Conservation (phyloP, 2,113 vertebrate genomes). For the Tychaedon coryphoeus region DNA sequence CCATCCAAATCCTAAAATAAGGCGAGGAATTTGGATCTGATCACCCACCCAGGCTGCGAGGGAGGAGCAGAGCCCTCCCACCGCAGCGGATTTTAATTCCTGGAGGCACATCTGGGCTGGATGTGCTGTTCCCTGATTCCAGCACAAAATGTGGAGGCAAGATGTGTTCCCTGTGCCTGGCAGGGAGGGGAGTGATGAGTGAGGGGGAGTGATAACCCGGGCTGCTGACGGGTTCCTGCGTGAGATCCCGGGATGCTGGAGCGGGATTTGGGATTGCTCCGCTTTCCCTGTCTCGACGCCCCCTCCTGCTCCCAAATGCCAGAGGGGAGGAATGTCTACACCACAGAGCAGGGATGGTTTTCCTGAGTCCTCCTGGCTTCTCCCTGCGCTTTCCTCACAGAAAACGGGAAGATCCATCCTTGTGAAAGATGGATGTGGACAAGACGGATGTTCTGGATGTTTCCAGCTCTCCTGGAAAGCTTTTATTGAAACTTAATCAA, state of each 20-base stretch:
- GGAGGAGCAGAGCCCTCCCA: background rate
- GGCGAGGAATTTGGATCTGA: background rate
- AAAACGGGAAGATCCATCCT: background rate
- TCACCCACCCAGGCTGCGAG: background rate
- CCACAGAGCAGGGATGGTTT: background rate
- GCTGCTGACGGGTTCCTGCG: background rate
- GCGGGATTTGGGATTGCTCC: background rate
- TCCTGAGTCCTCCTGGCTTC: background rate
- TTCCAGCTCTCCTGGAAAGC: background rate
- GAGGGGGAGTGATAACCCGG: background rate
- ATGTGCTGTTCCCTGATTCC: background rate
- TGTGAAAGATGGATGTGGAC: background rate
- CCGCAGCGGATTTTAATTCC: accelerated
- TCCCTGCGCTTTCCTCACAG: too few species aligned
- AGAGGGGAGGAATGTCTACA: constrained; percentile 13
- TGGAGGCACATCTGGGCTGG: background rate
- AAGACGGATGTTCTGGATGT: background rate
- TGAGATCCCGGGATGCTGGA: background rate
- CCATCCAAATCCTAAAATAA: background rate
- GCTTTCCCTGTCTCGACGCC: background rate
- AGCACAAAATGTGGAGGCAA: background rate
- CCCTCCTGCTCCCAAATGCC: background rate
- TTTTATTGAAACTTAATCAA: background rate
- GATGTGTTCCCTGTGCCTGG: background rate
- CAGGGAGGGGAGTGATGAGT: background rate